Conservation (phyloP, 2,113 vertebrate species). For the Rhabdornis inornatus region DNA sequence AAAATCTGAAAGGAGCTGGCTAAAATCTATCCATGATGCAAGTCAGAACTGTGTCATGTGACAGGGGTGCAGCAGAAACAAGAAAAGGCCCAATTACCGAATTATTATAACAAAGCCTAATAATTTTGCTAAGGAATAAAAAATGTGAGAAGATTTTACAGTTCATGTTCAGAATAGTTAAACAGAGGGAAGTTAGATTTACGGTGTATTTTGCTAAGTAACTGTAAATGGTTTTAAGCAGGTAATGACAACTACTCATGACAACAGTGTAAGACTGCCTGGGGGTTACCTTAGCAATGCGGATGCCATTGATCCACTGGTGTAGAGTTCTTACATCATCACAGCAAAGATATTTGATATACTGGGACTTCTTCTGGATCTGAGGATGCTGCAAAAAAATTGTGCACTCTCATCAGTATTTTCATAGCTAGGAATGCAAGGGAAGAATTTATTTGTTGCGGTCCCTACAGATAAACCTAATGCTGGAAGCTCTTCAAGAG, state of each 20-base stretch:
- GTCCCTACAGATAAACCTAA: neutral
- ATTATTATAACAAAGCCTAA: neutral
- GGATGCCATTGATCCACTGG: slow-evolving; percentile 96
- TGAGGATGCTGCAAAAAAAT: slow-evolving; percentile 86
- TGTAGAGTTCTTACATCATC: slow-evolving; percentile 95
- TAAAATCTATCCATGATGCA: neutral
- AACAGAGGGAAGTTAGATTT: neutral
- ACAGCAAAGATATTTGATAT: slow-evolving; percentile 97
- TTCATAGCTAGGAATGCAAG: neutral
- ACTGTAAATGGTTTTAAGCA: neutral
- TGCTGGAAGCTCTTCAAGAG: neutral
- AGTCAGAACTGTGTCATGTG: neutral
- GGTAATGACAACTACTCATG: neutral
- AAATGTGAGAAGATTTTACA: neutral
- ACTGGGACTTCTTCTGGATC: slow-evolving; percentile 98
- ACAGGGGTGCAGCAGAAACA: neutral
- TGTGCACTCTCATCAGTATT: neutral
- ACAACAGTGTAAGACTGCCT: neutral
- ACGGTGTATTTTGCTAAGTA: neutral
- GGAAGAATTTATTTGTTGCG: neutral
- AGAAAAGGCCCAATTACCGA: neutral
- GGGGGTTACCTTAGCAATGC: slow-evolving; percentile 89
- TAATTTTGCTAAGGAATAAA: neutral
- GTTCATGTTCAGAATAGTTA: neutral
- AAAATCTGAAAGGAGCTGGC: neutral